A percentile compares a stretch with the other conserved stretches of the same genome.
Conservation (phyloP, 2,797 vertebrate species). For the Columba guinea region DNA sequence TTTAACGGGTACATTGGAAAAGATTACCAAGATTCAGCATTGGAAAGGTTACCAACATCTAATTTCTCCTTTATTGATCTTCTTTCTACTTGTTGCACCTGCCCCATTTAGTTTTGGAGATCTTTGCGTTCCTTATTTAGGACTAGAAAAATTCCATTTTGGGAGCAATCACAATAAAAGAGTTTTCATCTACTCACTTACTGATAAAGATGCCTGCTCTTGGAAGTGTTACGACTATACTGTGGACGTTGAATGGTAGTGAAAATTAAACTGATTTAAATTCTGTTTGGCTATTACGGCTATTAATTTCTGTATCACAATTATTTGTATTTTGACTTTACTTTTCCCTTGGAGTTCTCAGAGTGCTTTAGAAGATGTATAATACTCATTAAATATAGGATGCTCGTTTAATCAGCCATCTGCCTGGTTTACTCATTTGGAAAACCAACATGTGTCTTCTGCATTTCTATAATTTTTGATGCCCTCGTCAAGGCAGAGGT, state of each 20-base stretch:
- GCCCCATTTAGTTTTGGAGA: neutral
- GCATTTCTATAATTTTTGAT: neutral
- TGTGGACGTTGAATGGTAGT: neutral
- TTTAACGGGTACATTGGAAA: neutral
- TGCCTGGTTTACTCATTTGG: neutral
- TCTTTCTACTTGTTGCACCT: neutral
- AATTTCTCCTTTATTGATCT: neutral
- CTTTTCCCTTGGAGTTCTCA: neutral
- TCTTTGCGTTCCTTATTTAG: neutral
- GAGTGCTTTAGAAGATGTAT: neutral
- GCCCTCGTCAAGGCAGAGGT: neutral
- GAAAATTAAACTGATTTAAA: neutral
- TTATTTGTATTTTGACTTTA: neutral
- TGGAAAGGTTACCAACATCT: neutral
- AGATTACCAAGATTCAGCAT: neutral
- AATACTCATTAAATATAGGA: neutral
- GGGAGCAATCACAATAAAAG: neutral
- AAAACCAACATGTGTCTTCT: neutral
- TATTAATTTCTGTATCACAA: neutral
- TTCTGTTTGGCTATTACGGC: neutral
- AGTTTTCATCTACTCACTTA: neutral
- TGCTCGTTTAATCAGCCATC: neutral
- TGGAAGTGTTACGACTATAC: neutral
- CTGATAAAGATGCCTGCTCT: neutral
- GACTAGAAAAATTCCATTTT: neutral